These are phyloP conservation scores for Cylas formicarius DNA, from an alignment of 1,140 invertebrate genomes.

Conservation along the genomic window DNA sequence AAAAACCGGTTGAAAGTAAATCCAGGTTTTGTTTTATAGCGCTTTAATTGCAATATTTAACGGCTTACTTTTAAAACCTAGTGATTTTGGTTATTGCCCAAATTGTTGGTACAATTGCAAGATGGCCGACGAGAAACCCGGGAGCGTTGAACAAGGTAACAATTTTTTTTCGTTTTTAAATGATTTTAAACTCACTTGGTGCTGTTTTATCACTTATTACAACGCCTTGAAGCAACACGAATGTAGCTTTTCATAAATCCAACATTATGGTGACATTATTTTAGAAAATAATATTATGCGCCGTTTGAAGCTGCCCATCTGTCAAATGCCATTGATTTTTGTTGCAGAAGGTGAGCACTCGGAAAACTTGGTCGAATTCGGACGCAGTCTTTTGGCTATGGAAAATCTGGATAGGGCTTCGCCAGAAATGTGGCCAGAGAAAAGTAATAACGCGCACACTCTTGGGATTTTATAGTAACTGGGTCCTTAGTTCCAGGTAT, in stretches of 20 bases:
- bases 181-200: not conserved
- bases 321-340: slow-evolving; percentile 31
- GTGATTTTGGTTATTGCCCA: too few relatives aligned
- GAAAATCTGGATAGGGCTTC: slow-evolving; percentile 86
- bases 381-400: slow-evolving; percentile 68
- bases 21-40: too few relatives aligned
- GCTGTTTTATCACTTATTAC: not conserved
- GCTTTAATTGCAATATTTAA: too few relatives aligned
- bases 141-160: slow-evolving; percentile 41
- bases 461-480: slow-evolving; percentile 16
- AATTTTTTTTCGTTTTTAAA: slow-evolving; percentile 20
- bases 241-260: slow-evolving; percentile 7
- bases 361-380: slow-evolving; percentile 47
- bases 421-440: slow-evolving; percentile 89
- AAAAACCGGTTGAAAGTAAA: too few relatives aligned
- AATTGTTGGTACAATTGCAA: slow-evolving; percentile 38
- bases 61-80: too few relatives aligned
- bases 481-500: slow-evolving; percentile 58
- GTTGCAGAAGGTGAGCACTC: slow-evolving; percentile 33
- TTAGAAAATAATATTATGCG: not conserved
- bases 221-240: not conserved
- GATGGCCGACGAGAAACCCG: slow-evolving; percentile 41
- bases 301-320: slow-evolving; percentile 9
- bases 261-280: slow-evolving; percentile 1
- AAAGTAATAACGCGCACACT: slow-evolving; percentile 70